phyloP scores from a whole-genome alignment of 2,113 vertebrate genomes.

The Cyprinodon tularosa region DNA sequence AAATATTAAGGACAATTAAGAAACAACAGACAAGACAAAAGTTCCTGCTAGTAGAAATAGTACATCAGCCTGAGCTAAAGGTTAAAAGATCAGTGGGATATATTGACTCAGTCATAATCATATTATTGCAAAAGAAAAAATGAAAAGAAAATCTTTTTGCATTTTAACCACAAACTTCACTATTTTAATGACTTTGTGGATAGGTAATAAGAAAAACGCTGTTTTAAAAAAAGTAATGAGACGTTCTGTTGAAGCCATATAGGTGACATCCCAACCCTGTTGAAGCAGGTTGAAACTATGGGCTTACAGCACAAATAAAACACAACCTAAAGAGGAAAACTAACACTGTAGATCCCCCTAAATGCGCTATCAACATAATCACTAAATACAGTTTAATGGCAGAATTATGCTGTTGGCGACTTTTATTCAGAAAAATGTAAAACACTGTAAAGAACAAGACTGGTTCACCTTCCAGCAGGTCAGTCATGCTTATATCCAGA shows the following conservation, averaged over 20 bases:
- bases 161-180: neutral
- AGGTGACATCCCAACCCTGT: neutral
- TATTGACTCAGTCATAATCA: neutral
- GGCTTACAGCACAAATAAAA: too few relatives aligned
- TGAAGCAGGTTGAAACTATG: too few relatives aligned
- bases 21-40: neutral
- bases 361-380: too few relatives aligned
- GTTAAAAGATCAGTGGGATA: neutral
- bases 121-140: neutral
- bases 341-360: neutral
- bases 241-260: neutral
- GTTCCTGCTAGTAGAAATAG: neutral
- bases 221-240: neutral
- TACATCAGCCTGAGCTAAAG: neutral
- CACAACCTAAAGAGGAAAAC: too few relatives aligned
- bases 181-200: neutral
- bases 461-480: neutral
- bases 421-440: neutral
- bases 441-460: neutral
- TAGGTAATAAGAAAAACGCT: neutral
- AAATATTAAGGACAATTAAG: neutral
- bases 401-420: neutral
- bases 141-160: neutral
- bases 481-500: neutral
- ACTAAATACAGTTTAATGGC: neutral